A percentile compares a stretch with the other conserved stretches of the same genome.
Conservation (phyloP, 2,888 invertebrate species). For the Phengaris arion region DNA sequence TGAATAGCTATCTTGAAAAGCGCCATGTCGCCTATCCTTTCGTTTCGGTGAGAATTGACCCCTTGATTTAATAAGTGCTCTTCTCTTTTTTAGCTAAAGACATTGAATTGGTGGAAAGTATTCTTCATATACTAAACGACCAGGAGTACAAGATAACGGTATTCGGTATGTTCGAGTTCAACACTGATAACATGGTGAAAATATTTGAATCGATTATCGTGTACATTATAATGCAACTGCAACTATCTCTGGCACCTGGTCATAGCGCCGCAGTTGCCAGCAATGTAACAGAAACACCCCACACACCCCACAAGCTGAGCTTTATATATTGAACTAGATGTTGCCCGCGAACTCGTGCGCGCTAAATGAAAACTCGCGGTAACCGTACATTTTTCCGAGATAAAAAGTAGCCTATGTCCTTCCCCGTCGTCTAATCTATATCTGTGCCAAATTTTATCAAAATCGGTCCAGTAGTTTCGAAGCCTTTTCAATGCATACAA, state of each 20-base stretch:
- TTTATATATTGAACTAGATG: neutral
- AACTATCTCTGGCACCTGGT: conserved; percentile 27
- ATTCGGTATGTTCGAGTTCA: conserved; percentile 30
- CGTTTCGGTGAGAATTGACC: too few species aligned
- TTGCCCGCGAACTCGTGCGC: too few species aligned
- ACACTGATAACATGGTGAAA: conserved; percentile 21
- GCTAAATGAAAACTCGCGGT: too few species aligned
- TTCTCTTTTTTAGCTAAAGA: neutral
- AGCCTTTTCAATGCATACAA: too few species aligned
- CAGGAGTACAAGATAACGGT: conserved; percentile 29
- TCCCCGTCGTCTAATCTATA: too few species aligned
- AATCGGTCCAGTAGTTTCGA: too few species aligned
- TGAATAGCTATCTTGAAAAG: too few species aligned
- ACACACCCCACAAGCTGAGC: neutral
- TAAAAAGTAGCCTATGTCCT: too few species aligned
- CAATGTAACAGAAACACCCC: neutral
- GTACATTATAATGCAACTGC: conserved; percentile 30
- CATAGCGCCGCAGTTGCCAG: neutral
- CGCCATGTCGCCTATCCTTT: too few species aligned
- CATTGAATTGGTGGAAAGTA: conserved; percentile 19
- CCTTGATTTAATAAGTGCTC: too few species aligned
- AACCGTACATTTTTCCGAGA: too few species aligned
- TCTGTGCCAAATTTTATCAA: too few species aligned
- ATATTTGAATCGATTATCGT: conserved; percentile 24
- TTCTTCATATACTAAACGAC: conserved; percentile 21